Evolutionary conservation across 37 sponge, comb jelly and placozoan genomes (phyloP), one percentile per base, ranked within the genome.

Genomic region (Beroe forskalii): DNA sequence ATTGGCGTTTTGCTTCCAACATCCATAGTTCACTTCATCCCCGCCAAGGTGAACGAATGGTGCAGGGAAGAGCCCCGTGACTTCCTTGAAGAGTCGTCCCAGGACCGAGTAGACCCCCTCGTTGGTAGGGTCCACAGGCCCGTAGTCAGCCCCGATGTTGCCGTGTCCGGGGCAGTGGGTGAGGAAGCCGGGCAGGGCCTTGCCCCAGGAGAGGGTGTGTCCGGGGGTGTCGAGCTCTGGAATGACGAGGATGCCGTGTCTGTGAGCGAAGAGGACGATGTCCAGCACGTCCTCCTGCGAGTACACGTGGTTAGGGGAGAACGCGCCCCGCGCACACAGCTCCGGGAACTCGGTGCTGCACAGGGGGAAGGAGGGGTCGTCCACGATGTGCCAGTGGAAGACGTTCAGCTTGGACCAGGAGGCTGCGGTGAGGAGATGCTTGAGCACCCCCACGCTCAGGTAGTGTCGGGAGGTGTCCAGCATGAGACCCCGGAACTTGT

Each of bases 371-470:
- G 94, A 91, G 89, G 90, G 94, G 43, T 90, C 90, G 80, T 94
- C 94, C 61, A 94, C 94, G 17, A 94, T 92, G 83, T 94, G 94
- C 94, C 94, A 94, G 91, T 94, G 94, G 40, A 94, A 67, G 22
- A 94, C 92, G 72, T 94, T 94, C 86, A 92, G 86, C 42, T 80
- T 80, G 55, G 86, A 44, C 86, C 86, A 80, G 55, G 55, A 44
- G 1, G 86, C 86, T 38, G 86, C 86, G 27, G 40, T 41, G 37
- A 94, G 0, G 35, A 91, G 80, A 39, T 76, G 76, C 37, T 76
- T 67, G 33, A 94, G 20, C 41, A 91, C 42, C 0, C 39, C 20
- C 25, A 93, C 36, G 23, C 91, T 67, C 39, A 93, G 62, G 89
- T 76, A 94, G 83, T 94, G 94, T 25, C 93, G 89, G 24, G 94